Evolutionary conservation across 1,140 invertebrate genomes (phyloP), one percentile per base, ranked within the genome.

Genomic region (Matsumurasca onukii): DNA sequence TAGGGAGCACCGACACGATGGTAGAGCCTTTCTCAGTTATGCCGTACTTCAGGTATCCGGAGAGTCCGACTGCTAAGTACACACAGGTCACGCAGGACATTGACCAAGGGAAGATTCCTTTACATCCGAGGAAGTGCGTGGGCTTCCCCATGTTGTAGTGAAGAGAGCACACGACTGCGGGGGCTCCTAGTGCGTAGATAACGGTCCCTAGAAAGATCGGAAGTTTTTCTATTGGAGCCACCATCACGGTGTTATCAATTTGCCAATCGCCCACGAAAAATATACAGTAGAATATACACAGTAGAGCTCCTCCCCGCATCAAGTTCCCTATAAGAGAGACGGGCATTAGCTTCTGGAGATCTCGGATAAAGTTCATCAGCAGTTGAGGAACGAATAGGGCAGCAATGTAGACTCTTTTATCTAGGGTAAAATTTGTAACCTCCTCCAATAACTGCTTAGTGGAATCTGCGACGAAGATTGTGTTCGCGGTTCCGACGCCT

Each of bases 111-210:
- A 93, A 74, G 0, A 94, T 89, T 9, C 92, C 92, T 30, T 80
- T 86, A 15, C 81, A 80, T 13, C 85, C 86, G 0, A 83, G 84
- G 78, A 93, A 93, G 9, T 79, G 78, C 75, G 85, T 80, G 0
- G 90, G 90, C 0, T 83, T 84, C 74, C 87, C 88, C 91, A 94
- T 93, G 75, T 91, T 89, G 74, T 93, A 92, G 76, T 93, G 89
- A 70, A 93, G 75, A 0, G 91, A 27, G 3, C 55, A 27, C 30
- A 59, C 55, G 9, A 59, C 55, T 59, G 24, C 55, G 9, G 30
- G 24, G 30, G 55, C 55, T 29, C 30, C 55, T 5, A 59, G 55
- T 9, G 55, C 55, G 25, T 27, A 59, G 9, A 59, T 15, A 25
- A 59, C 55, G 2, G 55, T 59, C 24, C 55, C 55, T 1, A 59